Percentiles rank a stretch among this genome's conserved stretches.
These are phyloP conservation scores for Apogon hyalosoma DNA, from an alignment of 2,797 vertebrate species.

Conservation along the genomic window DNA sequence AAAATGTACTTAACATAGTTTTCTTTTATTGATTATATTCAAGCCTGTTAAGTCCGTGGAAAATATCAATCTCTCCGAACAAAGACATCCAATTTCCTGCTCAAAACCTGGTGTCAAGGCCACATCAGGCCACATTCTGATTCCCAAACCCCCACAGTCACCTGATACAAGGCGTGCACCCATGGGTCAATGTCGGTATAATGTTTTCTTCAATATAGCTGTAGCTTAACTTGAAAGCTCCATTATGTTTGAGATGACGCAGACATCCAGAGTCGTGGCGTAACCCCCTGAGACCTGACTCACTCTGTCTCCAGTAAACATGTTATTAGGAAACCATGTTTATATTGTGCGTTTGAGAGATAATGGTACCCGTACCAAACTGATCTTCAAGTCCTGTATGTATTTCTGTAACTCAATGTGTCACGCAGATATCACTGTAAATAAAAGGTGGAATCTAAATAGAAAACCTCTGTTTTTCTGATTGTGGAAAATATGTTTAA, in stretches of 20 bases:
- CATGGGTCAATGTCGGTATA: constrained; percentile 32
- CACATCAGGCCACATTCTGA: constrained; percentile 5
- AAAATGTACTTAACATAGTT: neutral
- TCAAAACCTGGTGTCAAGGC: constrained; percentile 40
- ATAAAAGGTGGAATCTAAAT: too few relatives aligned
- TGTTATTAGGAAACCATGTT: constrained; percentile 26
- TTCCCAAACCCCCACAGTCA: constrained; percentile 10
- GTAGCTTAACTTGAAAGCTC: constrained; percentile 53
- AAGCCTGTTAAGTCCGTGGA: neutral
- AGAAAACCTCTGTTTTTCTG: constrained; percentile 4
- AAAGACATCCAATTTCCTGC: constrained; percentile 41
- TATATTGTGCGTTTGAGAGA: too few relatives aligned
- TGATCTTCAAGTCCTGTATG: too few relatives aligned
- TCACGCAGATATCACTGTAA: too few relatives aligned
- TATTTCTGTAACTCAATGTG: too few relatives aligned
- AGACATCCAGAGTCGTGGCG: constrained; percentile 39
- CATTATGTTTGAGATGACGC: constrained; percentile 66
- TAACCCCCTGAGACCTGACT: constrained; percentile 56
- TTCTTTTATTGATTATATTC: constrained; percentile 16
- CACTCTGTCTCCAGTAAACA: constrained; percentile 56
- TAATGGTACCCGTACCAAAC: too few relatives aligned
- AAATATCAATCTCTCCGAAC: constrained; percentile 15
- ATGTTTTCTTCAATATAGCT: constrained; percentile 22
- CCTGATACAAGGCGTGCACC: constrained; percentile 23
- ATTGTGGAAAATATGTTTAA: neutral